A percentile compares a stretch with the other conserved stretches of the same genome.
Conservation (phyloP, 1,140 invertebrate genomes). For the Dreissena rostriformis region DNA sequence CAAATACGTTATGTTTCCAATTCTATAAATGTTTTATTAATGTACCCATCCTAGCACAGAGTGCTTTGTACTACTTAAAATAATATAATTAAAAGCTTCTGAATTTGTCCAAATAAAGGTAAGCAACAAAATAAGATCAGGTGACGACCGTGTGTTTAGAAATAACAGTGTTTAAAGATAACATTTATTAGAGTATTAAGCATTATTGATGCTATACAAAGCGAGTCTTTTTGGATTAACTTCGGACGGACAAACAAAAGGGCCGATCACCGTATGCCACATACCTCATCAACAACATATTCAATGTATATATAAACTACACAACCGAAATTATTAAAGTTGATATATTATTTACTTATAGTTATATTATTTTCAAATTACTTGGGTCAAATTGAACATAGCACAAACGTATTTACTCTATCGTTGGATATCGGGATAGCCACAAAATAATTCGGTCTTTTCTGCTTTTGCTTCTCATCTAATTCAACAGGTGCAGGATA, state of each 20-base stretch:
- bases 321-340: background rate
- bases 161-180: too few species aligned
- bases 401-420: background rate
- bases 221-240: too few species aligned
- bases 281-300: background rate
- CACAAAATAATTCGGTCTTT: conserved; percentile 31
- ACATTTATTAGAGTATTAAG: too few species aligned
- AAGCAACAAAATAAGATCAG: too few species aligned
- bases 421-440: conserved; percentile 13
- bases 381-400: background rate
- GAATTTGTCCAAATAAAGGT: too few species aligned
- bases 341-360: background rate
- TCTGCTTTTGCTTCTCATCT: conserved; percentile 6
- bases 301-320: background rate
- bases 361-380: background rate
- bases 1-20: background rate
- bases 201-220: background rate
- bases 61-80: background rate
- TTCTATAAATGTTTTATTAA: background rate
- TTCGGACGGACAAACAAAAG: background rate
- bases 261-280: background rate
- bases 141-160: too few species aligned
- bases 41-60: background rate
- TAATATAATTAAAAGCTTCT: too few species aligned
- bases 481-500: background rate